phyloP scores from a whole-genome alignment of 2,888 invertebrate genomes.

The Gibbula magus region DNA sequence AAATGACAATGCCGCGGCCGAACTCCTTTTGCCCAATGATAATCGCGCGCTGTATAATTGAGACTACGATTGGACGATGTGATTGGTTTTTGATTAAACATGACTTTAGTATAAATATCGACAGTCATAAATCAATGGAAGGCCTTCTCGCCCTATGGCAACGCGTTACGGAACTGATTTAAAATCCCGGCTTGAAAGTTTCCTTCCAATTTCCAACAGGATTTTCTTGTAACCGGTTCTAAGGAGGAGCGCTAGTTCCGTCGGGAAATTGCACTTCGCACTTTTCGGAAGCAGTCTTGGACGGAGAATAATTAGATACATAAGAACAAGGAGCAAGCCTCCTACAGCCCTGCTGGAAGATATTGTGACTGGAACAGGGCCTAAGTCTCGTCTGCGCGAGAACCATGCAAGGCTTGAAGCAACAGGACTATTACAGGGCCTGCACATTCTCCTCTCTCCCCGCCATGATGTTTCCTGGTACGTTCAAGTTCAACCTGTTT shows the following conservation, averaged over 20 bases:
- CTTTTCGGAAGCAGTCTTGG: conserved; percentile 59
- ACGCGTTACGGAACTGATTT: conserved; percentile 65
- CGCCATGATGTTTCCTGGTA: conserved; percentile 69
- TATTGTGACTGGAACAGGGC: background rate
- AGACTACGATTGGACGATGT: conserved; percentile 37
- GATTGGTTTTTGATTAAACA: conserved; percentile 44
- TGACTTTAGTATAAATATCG: conserved; percentile 57
- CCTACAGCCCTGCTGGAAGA: background rate
- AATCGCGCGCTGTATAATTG: conserved; percentile 33
- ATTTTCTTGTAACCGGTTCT: conserved; percentile 56
- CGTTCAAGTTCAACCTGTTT: conserved; percentile 32
- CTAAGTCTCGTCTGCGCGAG: background rate
- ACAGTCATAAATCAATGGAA: conserved; percentile 63
- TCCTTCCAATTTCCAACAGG: conserved; percentile 61
- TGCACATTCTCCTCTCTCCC: conserved; percentile 69
- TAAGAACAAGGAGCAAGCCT: conserved; percentile 39
- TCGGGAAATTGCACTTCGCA: conserved; percentile 63
- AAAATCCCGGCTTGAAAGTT: conserved; percentile 64
- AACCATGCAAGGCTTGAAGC: conserved; percentile 69
- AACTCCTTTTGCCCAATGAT: conserved; percentile 32
- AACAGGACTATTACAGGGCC: conserved; percentile 70
- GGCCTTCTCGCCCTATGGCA: conserved; percentile 62
- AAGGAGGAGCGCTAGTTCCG: conserved; percentile 56
- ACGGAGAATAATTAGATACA: conserved; percentile 60
- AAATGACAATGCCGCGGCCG: conserved; percentile 18